Conservation (phyloP, 2,888 invertebrate genomes). For the Muscina levida region DNA sequence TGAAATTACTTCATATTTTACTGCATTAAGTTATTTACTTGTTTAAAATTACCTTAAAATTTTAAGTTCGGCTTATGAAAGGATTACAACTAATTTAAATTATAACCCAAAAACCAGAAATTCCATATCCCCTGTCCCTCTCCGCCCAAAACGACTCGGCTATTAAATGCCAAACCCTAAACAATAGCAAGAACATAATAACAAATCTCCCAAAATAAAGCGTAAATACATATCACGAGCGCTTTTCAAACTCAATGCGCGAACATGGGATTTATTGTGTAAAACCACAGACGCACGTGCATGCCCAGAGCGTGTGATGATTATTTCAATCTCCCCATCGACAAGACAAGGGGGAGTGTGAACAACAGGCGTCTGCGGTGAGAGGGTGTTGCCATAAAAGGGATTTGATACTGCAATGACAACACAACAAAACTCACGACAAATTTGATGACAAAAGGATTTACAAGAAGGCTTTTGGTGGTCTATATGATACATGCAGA, state of each 20-base stretch:
- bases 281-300: conserved; percentile 57
- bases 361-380: neutral
- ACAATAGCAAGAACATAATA: neutral
- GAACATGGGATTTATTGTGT: conserved; percentile 44
- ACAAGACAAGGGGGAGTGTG: neutral
- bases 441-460: conserved; percentile 78
- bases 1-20: no score
- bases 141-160: neutral
- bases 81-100: conserved; percentile 77
- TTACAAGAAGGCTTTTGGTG: conserved; percentile 70
- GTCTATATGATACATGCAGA: neutral
- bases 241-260: conserved; percentile 34
- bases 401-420: conserved; percentile 43
- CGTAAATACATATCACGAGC: conserved; percentile 29
- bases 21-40: no score
- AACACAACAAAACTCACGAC: conserved; percentile 53
- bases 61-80: conserved; percentile 44
- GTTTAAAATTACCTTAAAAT: no score
- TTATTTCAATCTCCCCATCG: conserved; percentile 26
- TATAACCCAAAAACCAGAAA: conserved; percentile 59
- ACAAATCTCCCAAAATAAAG: neutral
- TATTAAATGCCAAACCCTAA: neutral
- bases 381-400: conserved; percentile 47
- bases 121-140: neutral
- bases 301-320: conserved; percentile 41